Evolutionary conservation across 2,888 invertebrate species (phyloP).

Genomic region (Rhamnusium bicolor): DNA sequence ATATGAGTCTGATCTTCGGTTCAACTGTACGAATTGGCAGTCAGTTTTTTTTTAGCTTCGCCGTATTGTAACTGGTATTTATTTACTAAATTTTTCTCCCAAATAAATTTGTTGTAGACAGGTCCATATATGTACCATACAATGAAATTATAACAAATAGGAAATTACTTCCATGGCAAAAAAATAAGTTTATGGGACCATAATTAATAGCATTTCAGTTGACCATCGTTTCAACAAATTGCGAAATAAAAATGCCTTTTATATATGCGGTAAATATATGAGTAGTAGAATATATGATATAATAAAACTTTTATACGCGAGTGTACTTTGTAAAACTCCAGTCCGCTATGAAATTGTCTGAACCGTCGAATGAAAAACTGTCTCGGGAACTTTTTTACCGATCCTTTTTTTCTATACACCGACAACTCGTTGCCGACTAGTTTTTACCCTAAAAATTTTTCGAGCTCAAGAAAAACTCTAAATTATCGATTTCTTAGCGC

Average conservation of each 20-base stretch:
- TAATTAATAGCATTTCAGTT: too few relatives aligned
- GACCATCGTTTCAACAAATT: not conserved
- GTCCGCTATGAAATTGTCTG: slow-evolving; percentile 67
- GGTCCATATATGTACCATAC: too few relatives aligned
- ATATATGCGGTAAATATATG: not conserved
- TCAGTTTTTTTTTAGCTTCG: too few relatives aligned
- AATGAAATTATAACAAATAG: too few relatives aligned
- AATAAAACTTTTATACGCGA: slow-evolving; percentile 50
- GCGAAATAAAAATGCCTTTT: not conserved
- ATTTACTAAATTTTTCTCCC: too few relatives aligned
- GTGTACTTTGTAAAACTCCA: slow-evolving; percentile 55
- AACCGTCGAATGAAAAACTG: slow-evolving; percentile 68
- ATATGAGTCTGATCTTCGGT: too few relatives aligned
- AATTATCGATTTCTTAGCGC: slow-evolving; percentile 65
- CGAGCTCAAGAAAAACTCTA: slow-evolving; percentile 63
- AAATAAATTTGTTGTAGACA: too few relatives aligned
- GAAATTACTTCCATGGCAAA: too few relatives aligned
- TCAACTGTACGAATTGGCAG: too few relatives aligned
- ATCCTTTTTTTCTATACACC: slow-evolving; percentile 62
- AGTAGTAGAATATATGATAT: slow-evolving; percentile 34
- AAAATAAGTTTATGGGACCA: too few relatives aligned
- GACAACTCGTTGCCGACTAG: slow-evolving; percentile 67
- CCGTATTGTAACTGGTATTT: too few relatives aligned
- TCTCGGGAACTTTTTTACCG: slow-evolving; percentile 67
- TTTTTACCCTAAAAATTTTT: slow-evolving; percentile 68